Percentiles rank a stretch among this genome's conserved stretches.
Evolutionary conservation across 2,888 invertebrate genomes (phyloP).

Genomic region (Icerya purchasi): DNA sequence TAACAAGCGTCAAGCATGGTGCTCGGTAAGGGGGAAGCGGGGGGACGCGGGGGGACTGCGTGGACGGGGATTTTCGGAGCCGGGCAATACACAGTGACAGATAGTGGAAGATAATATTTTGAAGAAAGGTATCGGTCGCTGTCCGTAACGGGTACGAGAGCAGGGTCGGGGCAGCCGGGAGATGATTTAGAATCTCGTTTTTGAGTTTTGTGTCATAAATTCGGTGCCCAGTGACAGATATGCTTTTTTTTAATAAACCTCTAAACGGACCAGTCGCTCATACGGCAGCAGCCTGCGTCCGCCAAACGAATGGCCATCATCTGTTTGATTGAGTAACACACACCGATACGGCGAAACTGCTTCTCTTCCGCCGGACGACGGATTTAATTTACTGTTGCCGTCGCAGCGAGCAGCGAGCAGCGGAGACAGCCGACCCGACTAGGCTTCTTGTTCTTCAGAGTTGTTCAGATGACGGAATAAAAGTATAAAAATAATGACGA

Average conservation of each 20-base stretch:
- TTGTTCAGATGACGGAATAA: too few relatives aligned
- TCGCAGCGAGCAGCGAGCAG: not conserved
- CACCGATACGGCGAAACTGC: not conserved
- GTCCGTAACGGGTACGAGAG: too few relatives aligned
- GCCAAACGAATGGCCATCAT: not conserved
- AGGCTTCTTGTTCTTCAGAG: constrained; percentile 2
- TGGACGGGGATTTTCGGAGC: too few relatives aligned
- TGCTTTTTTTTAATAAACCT: constrained; percentile 12
- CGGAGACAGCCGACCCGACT: not conserved
- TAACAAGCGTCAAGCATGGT: too few relatives aligned
- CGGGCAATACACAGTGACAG: too few relatives aligned
- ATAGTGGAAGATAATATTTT: too few relatives aligned
- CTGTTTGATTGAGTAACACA: not conserved
- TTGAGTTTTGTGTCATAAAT: constrained; percentile 14
- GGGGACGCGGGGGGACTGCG: too few relatives aligned
- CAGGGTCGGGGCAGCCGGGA: too few relatives aligned
- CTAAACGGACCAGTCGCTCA: not conserved
- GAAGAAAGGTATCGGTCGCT: too few relatives aligned
- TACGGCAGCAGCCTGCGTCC: not conserved
- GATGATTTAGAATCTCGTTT: constrained; percentile 14
- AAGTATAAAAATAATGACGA: too few relatives aligned
- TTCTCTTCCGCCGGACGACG: not conserved
- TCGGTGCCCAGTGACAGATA: constrained; percentile 13
- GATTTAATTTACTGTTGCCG: too few relatives aligned
- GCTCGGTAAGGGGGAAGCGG: too few relatives aligned